Base-by-base conservation (phyloP, 2,888 invertebrate genomes). In the Glaucopsyche alexis region DNA sequence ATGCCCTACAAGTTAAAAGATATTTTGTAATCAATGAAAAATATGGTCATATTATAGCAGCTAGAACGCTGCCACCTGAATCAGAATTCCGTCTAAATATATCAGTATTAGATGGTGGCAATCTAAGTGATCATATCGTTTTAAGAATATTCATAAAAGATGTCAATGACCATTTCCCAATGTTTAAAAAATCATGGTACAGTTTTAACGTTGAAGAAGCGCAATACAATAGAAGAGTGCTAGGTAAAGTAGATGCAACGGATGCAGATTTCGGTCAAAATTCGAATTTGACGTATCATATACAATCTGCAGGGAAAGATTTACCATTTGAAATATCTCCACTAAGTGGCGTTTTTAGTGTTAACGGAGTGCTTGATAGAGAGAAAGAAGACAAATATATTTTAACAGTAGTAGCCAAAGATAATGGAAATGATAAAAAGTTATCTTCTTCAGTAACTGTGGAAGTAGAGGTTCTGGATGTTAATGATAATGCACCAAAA, bases 241-340 rank as follows among this genome's bases (percentile, higher is more conserved):
- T 98, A 60, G 98, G 97, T 0, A 95, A 94, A 81, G 94, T 98
- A 9, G 94, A 95, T 77, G 97, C 98, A 0, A 94, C 94, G 1
- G 98, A 98, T 84, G 94, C 94, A 65, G 98, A 98, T 86, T 96
- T 94, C 80, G 97, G 97, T 0, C 94, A 94, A 78, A 98, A 98
- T 84, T 95, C 96, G 0, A 96, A 96, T 79, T 89, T 98, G 2
- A 95, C 95, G 0, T 98, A 97, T 82, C 93, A 91, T 8, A 91
- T 95, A n/a, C 93, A 94, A 77, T 88, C 89, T 0, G 80, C 87
- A 42, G 87, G 87, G 52, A 91, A 91, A 73, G 90, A 92, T 38
- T 83, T 92, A 67, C 96, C 96, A 0, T 97, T 97, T 84, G 94
- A 94, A 75, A 95, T 97, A 75, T 95, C 95, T n/a, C 91, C 94